Conservation (phyloP, 2,113 vertebrate genomes). For the Vombatus ursinus region DNA sequence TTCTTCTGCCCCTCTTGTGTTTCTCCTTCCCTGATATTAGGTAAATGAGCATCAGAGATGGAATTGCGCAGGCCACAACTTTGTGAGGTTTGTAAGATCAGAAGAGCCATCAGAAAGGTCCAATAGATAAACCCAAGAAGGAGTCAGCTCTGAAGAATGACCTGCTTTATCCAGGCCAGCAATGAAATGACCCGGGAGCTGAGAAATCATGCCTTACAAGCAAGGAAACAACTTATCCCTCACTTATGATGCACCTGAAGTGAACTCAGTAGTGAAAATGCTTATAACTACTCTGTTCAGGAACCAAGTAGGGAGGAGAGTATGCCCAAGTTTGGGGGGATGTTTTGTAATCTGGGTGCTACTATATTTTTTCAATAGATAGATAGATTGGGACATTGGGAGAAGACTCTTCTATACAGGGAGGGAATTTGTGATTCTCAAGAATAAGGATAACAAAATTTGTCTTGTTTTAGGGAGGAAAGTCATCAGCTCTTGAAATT, state of each 20-base stretch:
- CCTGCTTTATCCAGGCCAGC: neutral
- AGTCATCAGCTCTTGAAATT: neutral
- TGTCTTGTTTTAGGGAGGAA: neutral
- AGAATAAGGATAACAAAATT: neutral
- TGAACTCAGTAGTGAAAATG: neutral
- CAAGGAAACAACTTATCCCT: neutral
- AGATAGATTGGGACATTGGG: neutral
- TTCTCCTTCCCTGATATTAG: neutral
- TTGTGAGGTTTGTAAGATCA: neutral
- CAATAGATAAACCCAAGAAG: neutral
- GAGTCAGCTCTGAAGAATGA: neutral
- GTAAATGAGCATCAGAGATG: neutral
- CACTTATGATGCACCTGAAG: neutral
- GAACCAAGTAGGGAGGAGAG: neutral
- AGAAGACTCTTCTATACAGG: slow-evolving; percentile 29
- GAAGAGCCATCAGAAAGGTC: neutral
- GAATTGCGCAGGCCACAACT: neutral
- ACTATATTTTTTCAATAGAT: neutral
- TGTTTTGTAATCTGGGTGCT: neutral
- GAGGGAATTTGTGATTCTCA: slow-evolving; percentile 17
- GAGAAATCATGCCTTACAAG: neutral
- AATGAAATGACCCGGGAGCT: neutral
- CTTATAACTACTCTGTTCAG: neutral
- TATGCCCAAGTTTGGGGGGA: neutral
- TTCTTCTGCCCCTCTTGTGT: neutral